A percentile compares a stretch with the other conserved stretches of the same genome.
phyloP scores from a whole-genome alignment of 2,113 vertebrate species.

The Lasiurus cinereus region DNA sequence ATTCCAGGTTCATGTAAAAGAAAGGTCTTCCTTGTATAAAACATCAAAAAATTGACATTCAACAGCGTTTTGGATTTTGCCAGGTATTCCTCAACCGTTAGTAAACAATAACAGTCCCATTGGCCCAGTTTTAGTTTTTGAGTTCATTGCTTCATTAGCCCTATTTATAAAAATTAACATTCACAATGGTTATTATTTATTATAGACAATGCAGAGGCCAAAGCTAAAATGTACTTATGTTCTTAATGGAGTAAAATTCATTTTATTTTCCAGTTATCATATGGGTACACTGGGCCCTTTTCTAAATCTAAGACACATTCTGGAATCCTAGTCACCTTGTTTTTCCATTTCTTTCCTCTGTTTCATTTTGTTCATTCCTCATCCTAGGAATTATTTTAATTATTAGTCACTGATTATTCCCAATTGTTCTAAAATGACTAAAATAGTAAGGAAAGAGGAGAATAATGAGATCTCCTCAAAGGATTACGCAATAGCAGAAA shows the following conservation, averaged over 20 bases:
- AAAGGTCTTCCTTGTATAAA: not conserved
- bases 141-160: not conserved
- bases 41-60: not conserved
- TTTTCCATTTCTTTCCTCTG: conserved; percentile 31
- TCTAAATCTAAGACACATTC: not conserved
- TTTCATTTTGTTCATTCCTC: conserved; percentile 17
- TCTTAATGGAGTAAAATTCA: not conserved
- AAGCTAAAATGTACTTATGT: not conserved
- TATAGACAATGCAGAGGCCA: not conserved
- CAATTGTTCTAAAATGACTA: not conserved
- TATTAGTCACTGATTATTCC: not conserved
- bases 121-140: not conserved
- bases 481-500: not conserved
- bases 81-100: not conserved
- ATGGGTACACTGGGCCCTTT: not conserved
- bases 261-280: not conserved
- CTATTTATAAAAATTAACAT: not conserved
- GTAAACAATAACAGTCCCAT: not conserved
- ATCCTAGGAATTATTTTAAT: not conserved
- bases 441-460: not conserved
- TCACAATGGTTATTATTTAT: not conserved
- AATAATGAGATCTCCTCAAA: not conserved
- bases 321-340: not conserved
- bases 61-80: not conserved
- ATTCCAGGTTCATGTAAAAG: not conserved